Evolutionary conservation across 1,140 invertebrate genomes (phyloP), one percentile per base, ranked within the genome.

Genomic region (Cotesia chilonis): DNA sequence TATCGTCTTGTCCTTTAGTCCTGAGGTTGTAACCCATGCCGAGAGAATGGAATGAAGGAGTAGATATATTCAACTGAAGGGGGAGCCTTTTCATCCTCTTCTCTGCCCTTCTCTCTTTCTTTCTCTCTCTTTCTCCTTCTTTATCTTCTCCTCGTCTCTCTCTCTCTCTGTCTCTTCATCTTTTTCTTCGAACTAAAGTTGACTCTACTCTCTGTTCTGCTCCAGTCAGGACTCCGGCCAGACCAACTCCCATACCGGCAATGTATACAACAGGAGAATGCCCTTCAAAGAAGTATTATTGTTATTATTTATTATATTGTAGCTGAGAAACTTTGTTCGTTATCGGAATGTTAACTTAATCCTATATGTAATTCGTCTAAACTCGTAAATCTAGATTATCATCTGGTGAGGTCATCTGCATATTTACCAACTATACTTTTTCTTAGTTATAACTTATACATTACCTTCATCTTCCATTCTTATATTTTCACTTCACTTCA

Each of bases 351-450:
- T 79, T 76, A 82, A 82, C 78, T 80, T 83, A 78, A 83, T 82
- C 81, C 81, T 73, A 78, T 77, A 76, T 75, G 76, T 77, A 76
- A 80, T 80, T 82, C 77, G 79, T 82, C 77, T 69, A 69, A 73
- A 67, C 73, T 78, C 77, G 73, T 80, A 80, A 78, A 82, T 82
- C 78, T 79, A 73, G 82, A 83, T 84, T 84, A 85, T 84, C 81
- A 47, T 47, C 41, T 47, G 6, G 41, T 78, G 72, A 76, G 76
- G 77, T 83, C 81, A 83, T 84, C 83, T 81, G 76, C 77, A 79
- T 84, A 79, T 82, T 84, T 84, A 84, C 75, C 80, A 77, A 77
- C 74, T 74, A 77, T 74, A 76, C 74, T 73, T 65, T 76, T 38
- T 57, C 36, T 66, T 63, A 38, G 59, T 36, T 64, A 28, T 71